Base-by-base conservation (phyloP, 2,113 vertebrate species). In the Dipodomys stephensi region DNA sequence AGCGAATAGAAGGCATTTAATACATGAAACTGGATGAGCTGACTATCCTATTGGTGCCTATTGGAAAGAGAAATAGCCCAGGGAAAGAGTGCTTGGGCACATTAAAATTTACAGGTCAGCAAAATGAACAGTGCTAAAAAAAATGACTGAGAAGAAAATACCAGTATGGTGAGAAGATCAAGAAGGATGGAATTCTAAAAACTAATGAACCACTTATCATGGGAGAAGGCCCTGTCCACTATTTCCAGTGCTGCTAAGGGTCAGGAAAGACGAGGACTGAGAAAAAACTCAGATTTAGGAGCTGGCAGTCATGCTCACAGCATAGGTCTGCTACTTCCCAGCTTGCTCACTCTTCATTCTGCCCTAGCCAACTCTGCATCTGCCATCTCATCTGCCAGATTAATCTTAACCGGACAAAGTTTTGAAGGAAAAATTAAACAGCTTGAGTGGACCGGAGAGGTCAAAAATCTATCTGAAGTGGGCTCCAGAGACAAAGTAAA, bases 291-390 rank as follows among this genome's bases (percentile, higher is more conserved):
- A 32, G 39, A 64, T 23, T 53, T 25, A n/a, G 92, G 32, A 64
- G 28, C 1, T 0, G 28, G 35, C 16, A 1, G 44, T 25, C 80
- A 64, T 7, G 49, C 69, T 88, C 18, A 65, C 22, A 30, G 25
- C 18, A 7, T 8, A 7, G 6, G 7, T 27, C 69, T 28, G 28
- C 30, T 8, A 13, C 16, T 7, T 4, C 2, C 19, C 1, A 4
- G n/a, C 23, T 5, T 4, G 23, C 22, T 69, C 44, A 39, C 39
- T 39, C 39, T 39, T 39, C 39, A 39, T 39, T 39, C 39, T 39
- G 39, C 39, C 39, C 39, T 39, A 39, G 39, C 39, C 39, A 39
- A 27, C 39, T 73, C 28, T 76, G 65, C 9, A 11, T n/a, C 30
- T 25, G 80, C 25, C 28, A 32, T 16, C 20, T 72, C 64, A 7